phyloP scores from a whole-genome alignment of 2,797 vertebrate species.

The Siniperca obscura region DNA sequence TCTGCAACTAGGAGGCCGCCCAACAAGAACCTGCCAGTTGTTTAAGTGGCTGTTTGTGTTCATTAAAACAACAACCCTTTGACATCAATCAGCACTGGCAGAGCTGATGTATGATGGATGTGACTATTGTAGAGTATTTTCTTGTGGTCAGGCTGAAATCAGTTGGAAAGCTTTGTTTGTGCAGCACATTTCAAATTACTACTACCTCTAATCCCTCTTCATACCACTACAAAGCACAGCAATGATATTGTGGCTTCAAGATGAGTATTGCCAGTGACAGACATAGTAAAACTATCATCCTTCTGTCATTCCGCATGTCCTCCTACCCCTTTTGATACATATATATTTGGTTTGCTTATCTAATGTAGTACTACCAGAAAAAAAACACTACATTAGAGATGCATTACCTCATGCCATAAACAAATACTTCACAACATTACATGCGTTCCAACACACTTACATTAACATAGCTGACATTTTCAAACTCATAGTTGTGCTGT shows the following conservation, averaged over 20 bases:
- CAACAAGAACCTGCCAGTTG: slow-evolving; percentile 9
- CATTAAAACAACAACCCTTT: slow-evolving; percentile 39
- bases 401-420: slow-evolving; percentile 18
- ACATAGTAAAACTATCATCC: slow-evolving; percentile 42
- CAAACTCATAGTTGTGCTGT: slow-evolving; percentile 24
- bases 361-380: slow-evolving; percentile 43
- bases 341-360: slow-evolving; percentile 2
- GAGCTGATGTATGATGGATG: slow-evolving; percentile 22
- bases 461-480: slow-evolving; percentile 63
- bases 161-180: slow-evolving; percentile 59
- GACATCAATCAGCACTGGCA: slow-evolving; percentile 37
- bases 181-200: slow-evolving; percentile 43
- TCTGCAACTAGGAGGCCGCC: background rate
- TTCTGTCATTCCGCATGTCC: slow-evolving; percentile 19
- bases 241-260: slow-evolving; percentile 50
- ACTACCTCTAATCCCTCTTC: slow-evolving; percentile 32
- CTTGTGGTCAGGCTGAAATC: slow-evolving; percentile 63
- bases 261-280: slow-evolving; percentile 63
- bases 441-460: slow-evolving; percentile 20
- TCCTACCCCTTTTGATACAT: background rate
- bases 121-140: slow-evolving; percentile 41
- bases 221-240: slow-evolving; percentile 65
- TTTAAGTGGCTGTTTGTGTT: slow-evolving; percentile 30
- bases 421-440: slow-evolving; percentile 45
- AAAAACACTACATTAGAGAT: slow-evolving; percentile 6